Percentiles rank a stretch among this genome's conserved stretches.
These are phyloP conservation scores for Tamias sibiricus DNA, from an alignment of 2,113 vertebrate genomes.

Conservation along the genomic window DNA sequence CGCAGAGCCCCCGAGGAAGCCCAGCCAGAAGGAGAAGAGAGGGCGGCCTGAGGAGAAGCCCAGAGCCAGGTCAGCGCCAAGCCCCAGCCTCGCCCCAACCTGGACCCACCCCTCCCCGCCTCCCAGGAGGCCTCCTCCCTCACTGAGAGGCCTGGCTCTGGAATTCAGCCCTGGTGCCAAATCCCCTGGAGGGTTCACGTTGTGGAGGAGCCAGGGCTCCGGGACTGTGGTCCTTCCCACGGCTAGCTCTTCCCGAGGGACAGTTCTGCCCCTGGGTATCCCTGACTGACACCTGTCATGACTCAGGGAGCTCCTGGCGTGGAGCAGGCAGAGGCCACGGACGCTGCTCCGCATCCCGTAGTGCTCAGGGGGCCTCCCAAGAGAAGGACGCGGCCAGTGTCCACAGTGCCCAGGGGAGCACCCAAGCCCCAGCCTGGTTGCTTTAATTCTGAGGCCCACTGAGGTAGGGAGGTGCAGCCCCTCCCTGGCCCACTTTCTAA, in stretches of 20 bases:
- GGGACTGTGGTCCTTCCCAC: not conserved
- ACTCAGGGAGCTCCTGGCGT: not conserved
- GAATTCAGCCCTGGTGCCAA: not conserved
- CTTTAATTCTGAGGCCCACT: not conserved
- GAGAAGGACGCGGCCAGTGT: rapidly evolving
- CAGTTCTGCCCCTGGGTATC: not conserved
- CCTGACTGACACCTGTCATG: rapidly evolving
- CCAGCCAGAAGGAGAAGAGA: conserved; percentile 92
- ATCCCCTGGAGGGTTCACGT: too few species aligned
- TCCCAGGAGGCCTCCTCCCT: rapidly evolving
- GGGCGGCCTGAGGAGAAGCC: conserved; percentile 92
- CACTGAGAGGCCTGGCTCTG: rapidly evolving
- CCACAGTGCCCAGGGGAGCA: rapidly evolving
- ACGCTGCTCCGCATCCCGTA: not conserved
- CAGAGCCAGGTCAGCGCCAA: conserved; percentile 88
- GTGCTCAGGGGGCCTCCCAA: rapidly evolving
- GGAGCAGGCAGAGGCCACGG: not conserved
- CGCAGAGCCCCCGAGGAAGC: conserved; percentile 90
- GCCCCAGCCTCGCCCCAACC: rapidly evolving
- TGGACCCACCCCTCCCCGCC: not conserved
- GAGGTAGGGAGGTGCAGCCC: not conserved
- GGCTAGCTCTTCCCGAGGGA: not conserved
- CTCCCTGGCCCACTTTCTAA: not conserved
- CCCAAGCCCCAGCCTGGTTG: not conserved
- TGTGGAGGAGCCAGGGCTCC: not conserved